These are phyloP conservation scores for Hiodon tergisus DNA, from an alignment of 2,113 vertebrate genomes.

Conservation along the genomic window DNA sequence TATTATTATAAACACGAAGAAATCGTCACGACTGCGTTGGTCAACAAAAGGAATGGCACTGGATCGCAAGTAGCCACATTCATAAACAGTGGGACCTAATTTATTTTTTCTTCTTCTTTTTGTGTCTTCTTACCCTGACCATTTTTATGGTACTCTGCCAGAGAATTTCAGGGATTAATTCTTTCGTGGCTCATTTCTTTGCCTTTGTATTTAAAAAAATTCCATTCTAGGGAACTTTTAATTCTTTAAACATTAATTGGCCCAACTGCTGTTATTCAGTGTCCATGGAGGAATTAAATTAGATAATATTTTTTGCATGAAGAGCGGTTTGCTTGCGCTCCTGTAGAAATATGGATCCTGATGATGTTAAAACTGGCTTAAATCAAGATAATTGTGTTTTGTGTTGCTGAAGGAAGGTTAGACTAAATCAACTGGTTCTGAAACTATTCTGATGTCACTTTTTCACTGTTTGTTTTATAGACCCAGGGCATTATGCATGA, in stretches of 20 bases:
- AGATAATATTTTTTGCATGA: not conserved
- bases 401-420: not conserved
- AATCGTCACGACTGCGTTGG: too few species aligned
- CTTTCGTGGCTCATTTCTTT: not conserved
- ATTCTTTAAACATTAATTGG: not conserved
- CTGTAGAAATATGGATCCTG: not conserved
- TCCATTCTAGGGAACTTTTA: conserved; percentile 7
- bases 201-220: not conserved
- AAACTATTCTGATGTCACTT: not conserved
- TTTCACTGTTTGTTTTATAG: too few species aligned
- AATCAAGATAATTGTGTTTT: not conserved
- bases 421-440: not conserved
- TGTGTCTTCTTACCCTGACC: too few species aligned
- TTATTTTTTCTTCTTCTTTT: not conserved
- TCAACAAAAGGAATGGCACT: too few species aligned
- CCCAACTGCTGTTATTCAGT: not conserved
- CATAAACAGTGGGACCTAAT: not conserved
- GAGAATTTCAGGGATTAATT: not conserved
- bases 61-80: too few species aligned
- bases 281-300: not conserved
- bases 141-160: too few species aligned
- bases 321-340: not conserved
- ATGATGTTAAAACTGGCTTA: not conserved
- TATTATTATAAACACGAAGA: too few species aligned
- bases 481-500: too few species aligned